Evolutionary conservation across 2,888 invertebrate genomes (phyloP).

Genomic region (Neoitamus cyanurus): DNA sequence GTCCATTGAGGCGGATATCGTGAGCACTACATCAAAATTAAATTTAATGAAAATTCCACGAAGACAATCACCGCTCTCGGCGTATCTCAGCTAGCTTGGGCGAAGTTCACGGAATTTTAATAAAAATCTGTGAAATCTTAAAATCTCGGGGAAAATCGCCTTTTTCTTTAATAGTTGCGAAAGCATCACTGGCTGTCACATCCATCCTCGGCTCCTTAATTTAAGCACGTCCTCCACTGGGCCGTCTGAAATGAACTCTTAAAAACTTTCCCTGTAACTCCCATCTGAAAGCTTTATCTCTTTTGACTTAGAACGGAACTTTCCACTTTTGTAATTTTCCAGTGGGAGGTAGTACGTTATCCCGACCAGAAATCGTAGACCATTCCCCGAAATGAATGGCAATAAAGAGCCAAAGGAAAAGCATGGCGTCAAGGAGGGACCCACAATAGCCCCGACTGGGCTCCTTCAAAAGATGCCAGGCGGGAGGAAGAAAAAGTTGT

Average conservation of each 20-base stretch:
- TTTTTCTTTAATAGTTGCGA: conserved; percentile 4
- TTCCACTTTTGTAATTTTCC: conserved; percentile 33
- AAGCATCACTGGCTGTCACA: conserved; percentile 31
- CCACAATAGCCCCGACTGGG: not conserved
- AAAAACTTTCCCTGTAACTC: conserved; percentile 36
- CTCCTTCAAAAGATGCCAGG: not conserved
- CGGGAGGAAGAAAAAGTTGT: conserved; percentile 23
- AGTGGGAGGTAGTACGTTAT: not conserved
- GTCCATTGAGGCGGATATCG: not conserved
- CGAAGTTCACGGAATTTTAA: conserved; percentile 26
- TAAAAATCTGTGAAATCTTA: conserved; percentile 18
- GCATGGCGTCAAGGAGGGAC: conserved; percentile 3
- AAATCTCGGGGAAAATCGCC: not conserved
- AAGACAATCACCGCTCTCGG: not conserved
- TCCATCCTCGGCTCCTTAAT: conserved; percentile 31
- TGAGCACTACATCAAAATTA: not conserved
- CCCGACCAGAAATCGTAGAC: conserved; percentile 33
- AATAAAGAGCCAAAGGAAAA: conserved; percentile 29
- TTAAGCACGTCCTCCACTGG: conserved; percentile 22
- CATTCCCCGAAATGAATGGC: conserved; percentile 22
- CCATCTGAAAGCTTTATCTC: conserved; percentile 35
- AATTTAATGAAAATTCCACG: conserved; percentile 25
- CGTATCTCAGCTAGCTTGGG: not conserved
- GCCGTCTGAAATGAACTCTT: conserved; percentile 22
- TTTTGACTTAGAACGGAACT: conserved; percentile 23